Evolutionary conservation across 2,888 invertebrate genomes (phyloP).

Genomic region (Morpho helenor): DNA sequence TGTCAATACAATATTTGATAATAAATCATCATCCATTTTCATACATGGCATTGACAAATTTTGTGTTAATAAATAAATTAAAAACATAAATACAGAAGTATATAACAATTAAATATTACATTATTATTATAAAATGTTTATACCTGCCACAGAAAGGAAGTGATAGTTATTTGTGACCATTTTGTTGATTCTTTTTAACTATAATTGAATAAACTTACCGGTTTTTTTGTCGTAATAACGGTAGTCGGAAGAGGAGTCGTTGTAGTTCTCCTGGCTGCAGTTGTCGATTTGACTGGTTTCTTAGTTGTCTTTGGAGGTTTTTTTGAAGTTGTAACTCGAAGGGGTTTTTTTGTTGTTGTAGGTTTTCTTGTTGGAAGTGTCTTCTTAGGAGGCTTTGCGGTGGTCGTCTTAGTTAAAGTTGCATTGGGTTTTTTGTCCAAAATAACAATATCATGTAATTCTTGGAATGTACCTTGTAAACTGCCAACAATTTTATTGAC

Average conservation of each 20-base stretch:
- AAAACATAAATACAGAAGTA: no score
- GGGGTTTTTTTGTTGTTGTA: constrained; percentile 66
- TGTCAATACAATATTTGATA: not conserved
- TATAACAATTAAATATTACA: no score
- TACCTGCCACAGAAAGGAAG: no score
- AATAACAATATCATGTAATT: constrained; percentile 86
- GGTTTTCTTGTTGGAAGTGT: constrained; percentile 48
- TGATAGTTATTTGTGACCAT: no score
- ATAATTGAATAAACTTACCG: constrained; percentile 42
- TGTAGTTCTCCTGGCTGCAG: constrained; percentile 32
- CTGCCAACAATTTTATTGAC: constrained; percentile 92
- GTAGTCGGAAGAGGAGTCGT: constrained; percentile 34
- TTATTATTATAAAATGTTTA: no score
- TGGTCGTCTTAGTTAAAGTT: constrained; percentile 55
- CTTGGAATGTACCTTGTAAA: constrained; percentile 89
- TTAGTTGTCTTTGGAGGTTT: constrained; percentile 61
- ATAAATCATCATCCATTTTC: no score
- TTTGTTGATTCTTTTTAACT: not conserved
- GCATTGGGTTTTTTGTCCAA: constrained; percentile 65
- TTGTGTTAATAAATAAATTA: no score
- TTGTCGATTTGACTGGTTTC: constrained; percentile 49
- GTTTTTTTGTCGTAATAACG: constrained; percentile 51
- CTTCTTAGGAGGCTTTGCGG: constrained; percentile 60
- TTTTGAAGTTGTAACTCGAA: constrained; percentile 52
- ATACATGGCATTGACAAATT: no score